These are phyloP conservation scores for Mesocentrotus franciscanus DNA, from an alignment of 53 echinoderm and acorn worm species.

Conservation along the genomic window DNA sequence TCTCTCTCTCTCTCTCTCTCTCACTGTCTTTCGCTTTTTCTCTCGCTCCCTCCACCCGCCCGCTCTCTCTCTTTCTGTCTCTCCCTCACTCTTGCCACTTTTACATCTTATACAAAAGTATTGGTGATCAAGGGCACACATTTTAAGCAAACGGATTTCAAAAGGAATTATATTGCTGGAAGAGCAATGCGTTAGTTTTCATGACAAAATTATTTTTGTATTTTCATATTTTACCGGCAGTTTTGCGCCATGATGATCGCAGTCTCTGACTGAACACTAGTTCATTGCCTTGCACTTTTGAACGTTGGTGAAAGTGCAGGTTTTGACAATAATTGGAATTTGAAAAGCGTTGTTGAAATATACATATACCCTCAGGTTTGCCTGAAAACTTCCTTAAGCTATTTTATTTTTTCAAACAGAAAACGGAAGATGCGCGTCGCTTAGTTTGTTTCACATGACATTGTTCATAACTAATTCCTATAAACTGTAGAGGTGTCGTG, in stretches of 20 bases:
- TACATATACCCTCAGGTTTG: neutral
- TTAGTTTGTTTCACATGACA: too few species aligned
- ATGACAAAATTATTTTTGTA: neutral
- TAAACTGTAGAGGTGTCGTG: too few species aligned
- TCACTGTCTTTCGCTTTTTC: neutral
- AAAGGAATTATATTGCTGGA: too few species aligned
- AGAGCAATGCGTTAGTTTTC: too few species aligned
- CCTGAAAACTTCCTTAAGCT: neutral
- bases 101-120: too few species aligned
- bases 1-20: too few species aligned
- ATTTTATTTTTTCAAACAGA: neutral
- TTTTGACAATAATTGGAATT: neutral
- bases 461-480: too few species aligned
- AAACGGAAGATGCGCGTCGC: too few species aligned
- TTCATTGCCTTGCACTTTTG: neutral
- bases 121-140: too few species aligned
- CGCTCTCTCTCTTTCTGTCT: neutral
- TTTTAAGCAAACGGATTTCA: too few species aligned
- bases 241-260: neutral
- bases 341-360: neutral
- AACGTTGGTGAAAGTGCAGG: neutral
- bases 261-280: neutral
- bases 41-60: neutral
- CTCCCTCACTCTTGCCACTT: neutral
- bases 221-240: neutral